Percentiles rank a stretch among this genome's conserved stretches.
Evolutionary conservation across 2,888 invertebrate species (phyloP).

Genomic region (Fabriciana adippe): DNA sequence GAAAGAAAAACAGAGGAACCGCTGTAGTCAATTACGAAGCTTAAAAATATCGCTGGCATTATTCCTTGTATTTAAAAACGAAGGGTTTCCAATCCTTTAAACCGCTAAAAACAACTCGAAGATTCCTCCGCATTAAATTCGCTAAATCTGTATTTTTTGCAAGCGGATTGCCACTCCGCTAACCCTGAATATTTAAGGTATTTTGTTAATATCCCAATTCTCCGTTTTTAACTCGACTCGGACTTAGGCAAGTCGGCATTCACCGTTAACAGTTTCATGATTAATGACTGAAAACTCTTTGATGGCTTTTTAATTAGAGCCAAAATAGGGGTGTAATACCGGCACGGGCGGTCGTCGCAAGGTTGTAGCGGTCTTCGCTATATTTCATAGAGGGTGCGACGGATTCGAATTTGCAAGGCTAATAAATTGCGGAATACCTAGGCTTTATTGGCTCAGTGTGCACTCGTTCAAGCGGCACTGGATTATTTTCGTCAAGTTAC

Average conservation of each 20-base stretch:
- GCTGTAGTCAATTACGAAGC: constrained; percentile 73
- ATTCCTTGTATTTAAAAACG: constrained; percentile 62
- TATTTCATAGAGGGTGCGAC: constrained; percentile 75
- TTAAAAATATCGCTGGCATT: constrained; percentile 73
- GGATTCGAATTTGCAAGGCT: constrained; percentile 80
- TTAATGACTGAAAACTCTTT: constrained; percentile 83
- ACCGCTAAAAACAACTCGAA: constrained; percentile 72
- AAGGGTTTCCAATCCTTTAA: constrained; percentile 74
- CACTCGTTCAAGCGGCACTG: constrained; percentile 66
- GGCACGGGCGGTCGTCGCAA: constrained; percentile 59
- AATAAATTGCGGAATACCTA: constrained; percentile 81
- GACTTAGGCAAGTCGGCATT: constrained; percentile 75
- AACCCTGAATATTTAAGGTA: constrained; percentile 76
- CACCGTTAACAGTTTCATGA: constrained; percentile 82
- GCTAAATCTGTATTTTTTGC: constrained; percentile 68
- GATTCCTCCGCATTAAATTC: constrained; percentile 65
- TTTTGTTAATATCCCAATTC: constrained; percentile 79
- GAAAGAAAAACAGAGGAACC: constrained; percentile 54
- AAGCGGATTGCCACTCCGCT: constrained; percentile 71
- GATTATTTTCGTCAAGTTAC: constrained; percentile 68
- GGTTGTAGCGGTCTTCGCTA: constrained; percentile 72
- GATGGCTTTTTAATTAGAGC: constrained; percentile 83
- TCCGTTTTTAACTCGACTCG: constrained; percentile 67
- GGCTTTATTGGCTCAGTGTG: constrained; percentile 77
- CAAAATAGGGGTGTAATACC: constrained; percentile 80